Evolutionary conservation across 1,140 invertebrate species (phyloP), one percentile per base, ranked within the genome.

Genomic region (Bombus affinis): DNA sequence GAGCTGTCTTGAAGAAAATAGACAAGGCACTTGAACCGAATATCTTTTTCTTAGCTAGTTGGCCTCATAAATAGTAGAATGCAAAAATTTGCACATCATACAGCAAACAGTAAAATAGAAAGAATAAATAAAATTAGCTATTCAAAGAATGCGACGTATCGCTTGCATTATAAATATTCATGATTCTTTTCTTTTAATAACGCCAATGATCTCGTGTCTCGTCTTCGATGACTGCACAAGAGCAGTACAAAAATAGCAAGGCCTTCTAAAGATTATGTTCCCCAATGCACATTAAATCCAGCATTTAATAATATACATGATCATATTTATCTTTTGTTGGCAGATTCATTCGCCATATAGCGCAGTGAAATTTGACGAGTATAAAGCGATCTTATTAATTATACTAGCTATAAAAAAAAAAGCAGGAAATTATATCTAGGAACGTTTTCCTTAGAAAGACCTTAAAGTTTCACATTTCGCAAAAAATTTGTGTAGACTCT

Each of bases 1-100:
- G 93, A 95, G 94, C 94, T 94, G 92, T 94, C 93, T 91, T 83
- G 93, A 94, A 95, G 94, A 94, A 95, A 94, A 94, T 95, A 94
- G 94, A 95, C 94, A 94, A 94, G 94, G 94, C 94, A 95, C 94
- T 95, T 95, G 92, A 94, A 95, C 93, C 93, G 91, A 95, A 94
- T 93, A 94, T 90, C 88, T 93, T 93, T 91, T 92, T 94, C 91
- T 95, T 92, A 94, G 93, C 93, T 94, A 94, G 94, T 94, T 94
- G 92, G 93, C 93, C 92, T 94, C 93, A 88, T 90, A 93, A 93
- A 94, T 93, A 91, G 91, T 91, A 87, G 89, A 90, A 91, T 87
- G 86, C 89, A 91, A 84, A 78, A 42, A 88, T 81, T 90, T 90
- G 86, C 86, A 86, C 76, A 88, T 90, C 80, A 81, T 88, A 87